Evolutionary conservation across 2,888 invertebrate genomes (phyloP), one percentile per base, ranked within the genome.

Genomic region (Dicyrtomina minuta): DNA sequence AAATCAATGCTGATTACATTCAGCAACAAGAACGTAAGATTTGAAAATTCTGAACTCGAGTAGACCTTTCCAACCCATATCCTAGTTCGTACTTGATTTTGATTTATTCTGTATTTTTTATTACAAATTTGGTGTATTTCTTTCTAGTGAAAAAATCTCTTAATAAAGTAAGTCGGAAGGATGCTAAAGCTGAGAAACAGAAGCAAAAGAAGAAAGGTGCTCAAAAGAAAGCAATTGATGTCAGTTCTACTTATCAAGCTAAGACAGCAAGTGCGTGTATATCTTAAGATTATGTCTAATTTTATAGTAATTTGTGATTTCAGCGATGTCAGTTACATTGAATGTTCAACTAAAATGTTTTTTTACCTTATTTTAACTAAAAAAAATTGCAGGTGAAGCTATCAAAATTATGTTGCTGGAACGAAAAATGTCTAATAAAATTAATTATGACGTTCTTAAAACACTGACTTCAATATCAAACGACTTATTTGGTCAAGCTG

Each of bases 321-420:
- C 33, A 68, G 43, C 5, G 6, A 49, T n/a, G 39, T n/a, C n/a
- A n/a, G n/a, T n/a, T n/a, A n/a, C n/a, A n/a, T n/a, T n/a, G n/a
- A n/a, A n/a, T n/a, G n/a, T n/a, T n/a, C n/a, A n/a, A n/a, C n/a
- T n/a, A n/a, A n/a, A n/a, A n/a, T n/a, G n/a, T n/a, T n/a, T n/a
- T n/a, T n/a, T n/a, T n/a, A n/a, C n/a, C n/a, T n/a, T n/a, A n/a
- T n/a, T n/a, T n/a, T n/a, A n/a, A n/a, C n/a, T n/a, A n/a, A n/a
- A n/a, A n/a, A n/a, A n/a, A 26, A 46, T 70, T 68, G 87, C 87
- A 67, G 92, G 91, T 2, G 96, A 97, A 83, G 97, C 97, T 0
- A 94, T 98, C 56, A 93, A 94, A 81, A 96, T 95, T 83, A 95
- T 98, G 88, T 84, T 98, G 22, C 92, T 91, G 77, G 97, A 97